phyloP scores from a whole-genome alignment of 2,888 invertebrate genomes.

The Netelia melanura region DNA sequence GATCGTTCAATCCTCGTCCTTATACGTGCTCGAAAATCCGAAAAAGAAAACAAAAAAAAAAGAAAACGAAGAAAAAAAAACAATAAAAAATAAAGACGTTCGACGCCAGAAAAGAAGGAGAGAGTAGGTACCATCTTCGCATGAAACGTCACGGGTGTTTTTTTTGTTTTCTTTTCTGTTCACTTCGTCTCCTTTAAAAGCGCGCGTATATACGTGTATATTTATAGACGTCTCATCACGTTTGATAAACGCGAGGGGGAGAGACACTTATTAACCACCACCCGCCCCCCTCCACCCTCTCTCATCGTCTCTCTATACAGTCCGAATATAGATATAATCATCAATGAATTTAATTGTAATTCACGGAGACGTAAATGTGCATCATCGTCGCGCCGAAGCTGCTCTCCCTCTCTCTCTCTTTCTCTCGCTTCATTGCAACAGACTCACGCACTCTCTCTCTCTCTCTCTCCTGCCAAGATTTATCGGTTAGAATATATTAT shows the following conservation, averaged over 20 bases:
- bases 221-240: slow-evolving; percentile 20
- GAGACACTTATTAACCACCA: not conserved
- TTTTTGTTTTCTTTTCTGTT: not conserved
- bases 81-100: not conserved
- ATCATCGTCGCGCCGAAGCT: slow-evolving; percentile 33
- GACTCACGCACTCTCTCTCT: not conserved
- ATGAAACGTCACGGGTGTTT: slow-evolving; percentile 8
- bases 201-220: slow-evolving; percentile 2
- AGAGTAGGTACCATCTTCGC: not conserved
- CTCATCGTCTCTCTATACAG: not conserved
- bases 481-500: slow-evolving; percentile 49
- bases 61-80: slow-evolving; percentile 5
- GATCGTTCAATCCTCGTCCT: slow-evolving; percentile 67
- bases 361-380: slow-evolving; percentile 49
- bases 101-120: not conserved
- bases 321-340: slow-evolving; percentile 43
- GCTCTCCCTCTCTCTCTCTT: not conserved
- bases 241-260: not conserved
- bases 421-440: not conserved
- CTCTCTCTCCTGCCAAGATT: slow-evolving; percentile 36
- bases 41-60: not conserved
- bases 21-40: slow-evolving; percentile 40
- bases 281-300: not conserved
- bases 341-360: slow-evolving; percentile 60
- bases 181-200: no score